A percentile compares a stretch with the other conserved stretches of the same genome.
Conservation (phyloP, 1,140 invertebrate genomes). For the Heliconius eleuchia region DNA sequence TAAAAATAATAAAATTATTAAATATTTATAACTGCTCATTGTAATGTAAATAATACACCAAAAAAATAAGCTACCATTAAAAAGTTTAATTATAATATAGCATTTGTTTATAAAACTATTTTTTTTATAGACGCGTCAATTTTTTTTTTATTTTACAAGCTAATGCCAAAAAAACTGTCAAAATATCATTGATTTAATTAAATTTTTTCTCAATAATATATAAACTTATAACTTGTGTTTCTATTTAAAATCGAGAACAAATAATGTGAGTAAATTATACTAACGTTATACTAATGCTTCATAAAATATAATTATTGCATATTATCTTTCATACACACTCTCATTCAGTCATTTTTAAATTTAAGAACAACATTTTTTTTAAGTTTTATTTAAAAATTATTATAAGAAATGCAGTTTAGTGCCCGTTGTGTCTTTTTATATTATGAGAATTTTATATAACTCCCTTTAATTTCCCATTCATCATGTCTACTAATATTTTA, state of each 20-base stretch:
- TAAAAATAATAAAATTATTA: not conserved
- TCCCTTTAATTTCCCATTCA: not conserved
- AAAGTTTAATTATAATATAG: not conserved
- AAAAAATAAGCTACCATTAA: not conserved
- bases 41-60: not conserved
- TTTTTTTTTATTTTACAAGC: not conserved
- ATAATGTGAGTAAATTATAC: not conserved
- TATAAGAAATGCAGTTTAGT: constrained; percentile 34
- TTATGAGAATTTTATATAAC: constrained; percentile 6
- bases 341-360: constrained; percentile 13
- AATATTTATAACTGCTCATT: not conserved
- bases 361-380: not conserved
- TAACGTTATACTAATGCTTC: not conserved
- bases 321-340: not conserved
- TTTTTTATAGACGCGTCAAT: not conserved
- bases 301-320: constrained; percentile 9
- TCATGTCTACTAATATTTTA: not conserved
- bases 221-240: not conserved
- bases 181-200: not conserved
- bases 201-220: not conserved
- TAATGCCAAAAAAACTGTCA: not conserved
- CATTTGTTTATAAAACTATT: not conserved
- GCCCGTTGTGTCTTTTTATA: constrained; percentile 35
- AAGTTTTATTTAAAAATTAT: constrained; percentile 5
- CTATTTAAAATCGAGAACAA: not conserved